A percentile compares a stretch with the other conserved stretches of the same genome.
Evolutionary conservation across 1,140 invertebrate genomes (phyloP).

Genomic region (Choristoneura fumiferana): DNA sequence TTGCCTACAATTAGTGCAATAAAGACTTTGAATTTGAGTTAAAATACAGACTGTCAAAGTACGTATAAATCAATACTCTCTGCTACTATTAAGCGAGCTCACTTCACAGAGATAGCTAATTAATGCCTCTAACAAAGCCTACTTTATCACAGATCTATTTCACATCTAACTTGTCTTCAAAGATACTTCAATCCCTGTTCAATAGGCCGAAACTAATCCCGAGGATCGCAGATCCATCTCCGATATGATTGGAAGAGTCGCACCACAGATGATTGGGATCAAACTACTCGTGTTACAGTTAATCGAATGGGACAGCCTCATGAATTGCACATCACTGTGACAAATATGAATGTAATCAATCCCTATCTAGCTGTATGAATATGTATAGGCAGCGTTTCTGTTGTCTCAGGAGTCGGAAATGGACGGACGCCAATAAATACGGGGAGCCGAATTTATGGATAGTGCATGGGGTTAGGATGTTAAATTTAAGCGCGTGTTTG

Average conservation of each 20-base stretch:
- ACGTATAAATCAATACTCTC: too few relatives aligned
- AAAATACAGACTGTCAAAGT: too few relatives aligned
- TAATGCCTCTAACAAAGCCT: conserved; percentile 8
- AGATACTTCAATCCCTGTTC: conserved; percentile 10
- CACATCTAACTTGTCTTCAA: conserved; percentile 16
- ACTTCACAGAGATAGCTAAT: background rate
- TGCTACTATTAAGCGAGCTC: too few relatives aligned
- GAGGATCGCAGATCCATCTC: conserved; percentile 10
- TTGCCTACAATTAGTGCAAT: too few relatives aligned
- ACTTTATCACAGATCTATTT: conserved; percentile 12
- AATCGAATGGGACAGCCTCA: conserved; percentile 11
- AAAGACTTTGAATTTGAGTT: too few relatives aligned
- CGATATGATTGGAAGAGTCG: conserved; percentile 14
- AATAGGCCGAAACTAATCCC: conserved; percentile 3
- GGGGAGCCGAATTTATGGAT: background rate
- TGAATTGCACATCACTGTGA: conserved; percentile 15
- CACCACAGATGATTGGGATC: conserved; percentile 6
- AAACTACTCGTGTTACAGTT: conserved; percentile 10
- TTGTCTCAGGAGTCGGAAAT: conserved; percentile 15
- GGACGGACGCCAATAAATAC: conserved; percentile 20
- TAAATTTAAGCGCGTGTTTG: background rate
- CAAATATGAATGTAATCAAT: conserved; percentile 18
- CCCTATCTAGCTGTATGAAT: conserved; percentile 33
- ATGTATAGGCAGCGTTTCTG: conserved; percentile 39
- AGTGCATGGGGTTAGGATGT: background rate